Base-by-base conservation (phyloP, 2,797 vertebrate species). In the Chlorospingus semifuscus region DNA sequence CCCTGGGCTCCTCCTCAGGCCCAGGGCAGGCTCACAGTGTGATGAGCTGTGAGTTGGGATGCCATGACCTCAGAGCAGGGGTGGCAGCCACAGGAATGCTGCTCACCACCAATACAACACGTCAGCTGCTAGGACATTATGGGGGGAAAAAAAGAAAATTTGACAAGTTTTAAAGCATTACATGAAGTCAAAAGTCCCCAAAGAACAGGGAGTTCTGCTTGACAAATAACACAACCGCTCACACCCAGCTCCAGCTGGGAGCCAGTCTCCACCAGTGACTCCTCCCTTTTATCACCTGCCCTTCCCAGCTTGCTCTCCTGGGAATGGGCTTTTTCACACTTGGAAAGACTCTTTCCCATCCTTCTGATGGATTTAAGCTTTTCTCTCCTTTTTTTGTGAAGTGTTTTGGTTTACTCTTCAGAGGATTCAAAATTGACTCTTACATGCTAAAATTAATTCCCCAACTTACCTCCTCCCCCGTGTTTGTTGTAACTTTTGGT, bases 81-180 rank as follows among this genome's bases (percentile, higher is more conserved):
- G 29, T 23, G 49, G 15, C 57, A 89, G 81, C 36, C n/a, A 78
- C 22, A 23, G 8, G 11, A 71, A 27, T 29, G 32, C 26, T 64
- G 26, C 7, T 71, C 4, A 2, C 9, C 52, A 59, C 14, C 52
- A 46, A 11, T 8, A 15, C 23, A 64, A 8, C 23, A 37, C 36
- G 13, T 10, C 16, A 66, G n/a, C 21, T 52, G 36, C 6, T 11
- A 39, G n/a, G 15, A 16, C 4, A 44, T 16, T 17, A 41, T n/a
- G 6, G 1, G 2, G 1, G 6, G 8, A 34, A 13, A n/a, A 23
- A 49, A 20, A 36, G 7, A 13, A 36, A 57, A 13, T 0, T 4
- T 17, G 22, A 44, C 2, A 57, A 37, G 4, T 88, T 83, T 66
- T 78, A 63, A 66, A 81, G 30, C 14, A 59, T 18, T 46, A 26